Evolutionary conservation across 2,888 invertebrate genomes (phyloP).

Genomic region (Sabatieria punctata): DNA sequence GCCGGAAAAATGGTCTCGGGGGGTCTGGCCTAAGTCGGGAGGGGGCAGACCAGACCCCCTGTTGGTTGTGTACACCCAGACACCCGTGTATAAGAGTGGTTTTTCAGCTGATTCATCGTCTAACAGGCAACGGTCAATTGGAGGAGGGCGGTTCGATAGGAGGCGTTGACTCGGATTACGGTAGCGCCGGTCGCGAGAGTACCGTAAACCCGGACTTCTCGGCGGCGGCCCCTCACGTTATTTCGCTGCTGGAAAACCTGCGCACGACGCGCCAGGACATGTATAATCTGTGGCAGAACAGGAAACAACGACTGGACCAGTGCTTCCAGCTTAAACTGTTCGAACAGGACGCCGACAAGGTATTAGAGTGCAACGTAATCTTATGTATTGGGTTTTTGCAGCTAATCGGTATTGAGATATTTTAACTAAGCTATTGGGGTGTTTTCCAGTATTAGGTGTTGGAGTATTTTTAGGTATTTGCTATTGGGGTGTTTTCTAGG

Average conservation of each 20-base stretch:
- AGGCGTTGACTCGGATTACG: conserved; percentile 10
- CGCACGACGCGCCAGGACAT: conserved; percentile 51
- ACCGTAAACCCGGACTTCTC: conserved; percentile 47
- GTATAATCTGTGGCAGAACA: conserved; percentile 80
- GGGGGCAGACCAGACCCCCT: too few species aligned
- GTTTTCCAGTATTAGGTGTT: too few species aligned
- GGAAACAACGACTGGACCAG: conserved; percentile 81
- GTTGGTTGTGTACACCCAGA: too few species aligned
- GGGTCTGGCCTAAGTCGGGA: too few species aligned
- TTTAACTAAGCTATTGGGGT: too few species aligned
- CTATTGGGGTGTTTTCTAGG: too few species aligned
- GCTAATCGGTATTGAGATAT: too few species aligned
- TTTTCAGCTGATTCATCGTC: conserved; percentile 9
- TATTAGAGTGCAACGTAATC: conserved; percentile 32
- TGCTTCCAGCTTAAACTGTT: conserved; percentile 85
- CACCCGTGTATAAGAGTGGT: too few species aligned
- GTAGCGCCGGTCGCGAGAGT: conserved; percentile 1
- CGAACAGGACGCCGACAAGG: conserved; percentile 92
- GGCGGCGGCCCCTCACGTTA: conserved; percentile 33
- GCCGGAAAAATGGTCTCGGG: too few species aligned
- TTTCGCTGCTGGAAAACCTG: conserved; percentile 40
- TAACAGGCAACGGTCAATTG: conserved; percentile 4
- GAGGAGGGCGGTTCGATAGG: neutral
- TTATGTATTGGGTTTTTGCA: too few species aligned
- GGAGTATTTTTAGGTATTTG: too few species aligned